Evolutionary conservation across 2,113 vertebrate species (phyloP).

Genomic region (Cisticola juncidis): DNA sequence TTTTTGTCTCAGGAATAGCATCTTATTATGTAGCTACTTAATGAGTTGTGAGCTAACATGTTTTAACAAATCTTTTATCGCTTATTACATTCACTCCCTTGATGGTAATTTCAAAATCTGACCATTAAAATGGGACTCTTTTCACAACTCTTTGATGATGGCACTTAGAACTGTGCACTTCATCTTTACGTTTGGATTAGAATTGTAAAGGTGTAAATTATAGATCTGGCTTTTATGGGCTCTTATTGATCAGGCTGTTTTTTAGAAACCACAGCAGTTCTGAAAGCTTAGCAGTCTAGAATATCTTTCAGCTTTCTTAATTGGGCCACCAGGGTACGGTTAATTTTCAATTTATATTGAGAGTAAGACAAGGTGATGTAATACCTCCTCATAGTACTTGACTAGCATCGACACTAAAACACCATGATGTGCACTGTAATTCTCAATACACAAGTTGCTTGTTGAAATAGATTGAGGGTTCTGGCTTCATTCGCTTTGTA

Average conservation of each 20-base stretch:
- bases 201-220: conserved; percentile 57
- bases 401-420: background rate
- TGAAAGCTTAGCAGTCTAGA: background rate
- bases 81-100: conserved; percentile 12
- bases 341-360: conserved; percentile 68
- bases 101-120: conserved; percentile 49
- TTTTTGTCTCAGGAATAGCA: conserved; percentile 22
- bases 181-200: conserved; percentile 40
- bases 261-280: background rate
- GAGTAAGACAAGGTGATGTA: background rate
- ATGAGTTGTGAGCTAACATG: conserved; percentile 38
- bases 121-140: conserved; percentile 36
- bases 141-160: conserved; percentile 30
- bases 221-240: conserved; percentile 54
- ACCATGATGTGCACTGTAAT: background rate
- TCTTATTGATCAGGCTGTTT: conserved; percentile 63
- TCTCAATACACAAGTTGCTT: conserved; percentile 3
- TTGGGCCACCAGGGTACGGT: conserved; percentile 41
- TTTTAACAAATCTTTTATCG: conserved; percentile 40
- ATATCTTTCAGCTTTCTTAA: conserved; percentile 58
- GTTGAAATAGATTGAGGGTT: background rate
- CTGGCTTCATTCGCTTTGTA: background rate
- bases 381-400: background rate
- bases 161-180: conserved; percentile 39
- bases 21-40: conserved; percentile 18